phyloP scores from a whole-genome alignment of 2,888 invertebrate genomes.

The Spodoptera littoralis region DNA sequence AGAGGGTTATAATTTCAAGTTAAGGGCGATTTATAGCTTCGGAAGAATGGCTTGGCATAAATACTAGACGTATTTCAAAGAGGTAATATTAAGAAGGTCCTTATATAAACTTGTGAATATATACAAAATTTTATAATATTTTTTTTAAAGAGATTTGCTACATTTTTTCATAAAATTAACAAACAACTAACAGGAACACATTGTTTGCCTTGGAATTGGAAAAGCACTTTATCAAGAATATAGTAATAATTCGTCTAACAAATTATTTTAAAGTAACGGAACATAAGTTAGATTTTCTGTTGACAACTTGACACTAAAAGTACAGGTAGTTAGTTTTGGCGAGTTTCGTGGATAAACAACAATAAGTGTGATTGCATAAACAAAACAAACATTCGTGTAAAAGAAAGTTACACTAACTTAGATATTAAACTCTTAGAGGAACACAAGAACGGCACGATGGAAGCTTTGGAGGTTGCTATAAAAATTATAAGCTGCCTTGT shows the following conservation, averaged over 20 bases:
- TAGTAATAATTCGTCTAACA: conserved; percentile 26
- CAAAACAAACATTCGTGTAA: conserved; percentile 6
- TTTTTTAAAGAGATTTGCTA: conserved; percentile 9
- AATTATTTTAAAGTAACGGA: conserved; percentile 30
- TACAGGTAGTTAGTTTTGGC: conserved; percentile 24
- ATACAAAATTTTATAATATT: conserved; percentile 24
- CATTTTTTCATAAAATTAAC: conserved; percentile 32
- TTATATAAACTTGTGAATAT: conserved; percentile 21
- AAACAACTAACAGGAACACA: conserved; percentile 34
- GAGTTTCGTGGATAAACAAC: conserved; percentile 14
- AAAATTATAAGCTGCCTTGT: conserved; percentile 70
- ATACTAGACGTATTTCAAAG: conserved; percentile 37
- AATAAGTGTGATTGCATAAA: conserved; percentile 10
- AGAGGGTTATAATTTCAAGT: neutral
- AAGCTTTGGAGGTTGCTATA: conserved; percentile 58
- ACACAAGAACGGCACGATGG: conserved; percentile 44
- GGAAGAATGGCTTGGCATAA: conserved; percentile 40
- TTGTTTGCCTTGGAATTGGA: conserved; percentile 36
- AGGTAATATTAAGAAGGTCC: conserved; percentile 30
- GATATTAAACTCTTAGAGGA: conserved; percentile 28
- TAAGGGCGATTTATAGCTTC: conserved; percentile 18
- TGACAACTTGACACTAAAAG: conserved; percentile 11
- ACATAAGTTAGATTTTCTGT: conserved; percentile 2
- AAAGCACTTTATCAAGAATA: conserved; percentile 26
- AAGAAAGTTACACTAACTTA: conserved; percentile 15